Base-by-base conservation (phyloP, 2,113 vertebrate species). In the Nematolebias whitei region DNA sequence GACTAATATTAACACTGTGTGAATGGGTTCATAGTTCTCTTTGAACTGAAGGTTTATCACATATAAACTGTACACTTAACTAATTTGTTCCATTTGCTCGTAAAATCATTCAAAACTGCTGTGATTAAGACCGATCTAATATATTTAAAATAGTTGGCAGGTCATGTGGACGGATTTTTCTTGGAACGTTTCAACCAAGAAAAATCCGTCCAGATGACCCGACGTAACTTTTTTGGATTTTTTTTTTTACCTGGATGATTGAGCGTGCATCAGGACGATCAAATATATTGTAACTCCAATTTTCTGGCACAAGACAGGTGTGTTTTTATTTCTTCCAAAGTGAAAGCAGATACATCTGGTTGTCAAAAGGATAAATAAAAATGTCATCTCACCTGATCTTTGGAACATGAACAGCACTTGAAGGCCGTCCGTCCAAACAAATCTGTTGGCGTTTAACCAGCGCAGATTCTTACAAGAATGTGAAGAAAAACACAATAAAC, bases 351-450 rank as follows among this genome's bases (percentile, higher is more conserved):
- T 24, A 11, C 12, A 50, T 53, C 23, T 19, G 9, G 4, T 14
- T 54, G 22, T 43, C 15, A 63, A n/a, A 51, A 48, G 6, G 18
- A 18, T 10, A 10, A 41, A 63, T 22, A 2, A 18, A 75, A 45
- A 38, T 38, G 29, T 47, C 32, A 16, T 72, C 92, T 95, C 90
- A 98, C 96, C 95, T 35, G 94, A 79, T 84, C 96, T 90, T 69
- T 98, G 96, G 79, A 96, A 90, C 57, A 95, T 93, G 44, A 96
- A 98, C 2, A 98, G 82, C 1, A 93, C 91, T 74, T 95, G 95
- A 43, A 98, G 92, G 20, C 95, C 94, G 14, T 95, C 92, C 0
- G 96, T 96, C 96, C 96, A 98, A 43, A 96, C 79, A 56, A 93
- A 97, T 60, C 45, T 75, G 63, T 86, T 62, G 5, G 91, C 84